Conservation (phyloP, 2,113 vertebrate genomes). For the Upupa epops region DNA sequence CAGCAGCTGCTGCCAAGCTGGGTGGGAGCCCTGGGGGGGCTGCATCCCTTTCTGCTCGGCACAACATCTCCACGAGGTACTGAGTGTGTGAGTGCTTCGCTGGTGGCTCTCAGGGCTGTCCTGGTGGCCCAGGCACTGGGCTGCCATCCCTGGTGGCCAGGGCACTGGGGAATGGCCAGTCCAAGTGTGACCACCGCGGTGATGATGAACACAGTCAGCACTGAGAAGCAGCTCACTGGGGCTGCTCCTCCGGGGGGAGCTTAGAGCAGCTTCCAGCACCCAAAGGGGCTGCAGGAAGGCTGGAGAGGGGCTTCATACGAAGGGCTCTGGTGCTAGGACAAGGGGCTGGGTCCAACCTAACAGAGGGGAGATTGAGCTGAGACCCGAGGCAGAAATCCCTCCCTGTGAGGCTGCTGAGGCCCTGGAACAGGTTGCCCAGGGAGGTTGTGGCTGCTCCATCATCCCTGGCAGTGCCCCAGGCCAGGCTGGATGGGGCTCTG, state of each 20-base stretch:
- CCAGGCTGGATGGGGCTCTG: not conserved
- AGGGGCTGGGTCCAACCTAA: too few relatives aligned
- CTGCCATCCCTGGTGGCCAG: not conserved
- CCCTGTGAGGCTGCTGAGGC: not conserved
- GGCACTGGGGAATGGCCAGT: not conserved
- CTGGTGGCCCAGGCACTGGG: not conserved
- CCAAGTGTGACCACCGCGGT: not conserved
- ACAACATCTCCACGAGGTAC: not conserved
- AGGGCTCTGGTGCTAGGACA: too few relatives aligned
- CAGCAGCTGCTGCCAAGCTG: not conserved
- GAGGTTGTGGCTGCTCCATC: not conserved
- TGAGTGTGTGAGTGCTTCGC: not conserved
- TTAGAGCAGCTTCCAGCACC: too few relatives aligned
- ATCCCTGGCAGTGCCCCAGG: not conserved
- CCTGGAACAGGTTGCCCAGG: too few relatives aligned
- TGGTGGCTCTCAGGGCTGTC: not conserved
- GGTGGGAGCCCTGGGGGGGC: not conserved
- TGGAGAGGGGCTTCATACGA: not conserved
- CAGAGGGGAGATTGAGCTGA: too few relatives aligned
- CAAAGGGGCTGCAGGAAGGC: too few relatives aligned
- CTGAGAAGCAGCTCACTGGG: too few relatives aligned
- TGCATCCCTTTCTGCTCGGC: not conserved
- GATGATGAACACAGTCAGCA: accelerated
- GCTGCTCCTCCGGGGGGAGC: too few relatives aligned
- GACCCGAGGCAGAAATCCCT: not conserved